Base-by-base conservation (phyloP, 2,797 vertebrate species). In the Lacerta bilineata region DNA sequence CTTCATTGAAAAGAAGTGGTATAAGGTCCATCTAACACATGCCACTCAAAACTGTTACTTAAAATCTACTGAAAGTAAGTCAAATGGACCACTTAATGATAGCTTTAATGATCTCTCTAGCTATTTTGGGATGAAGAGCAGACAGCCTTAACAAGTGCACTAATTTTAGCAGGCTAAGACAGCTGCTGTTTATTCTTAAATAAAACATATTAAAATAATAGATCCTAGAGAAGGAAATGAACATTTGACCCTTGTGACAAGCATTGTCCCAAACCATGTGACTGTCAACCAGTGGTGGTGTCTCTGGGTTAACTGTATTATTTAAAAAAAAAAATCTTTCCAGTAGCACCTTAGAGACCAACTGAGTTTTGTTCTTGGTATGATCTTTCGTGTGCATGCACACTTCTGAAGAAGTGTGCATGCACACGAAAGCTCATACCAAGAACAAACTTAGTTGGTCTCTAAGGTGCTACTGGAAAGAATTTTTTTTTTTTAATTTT, bases 31-130 rank as follows among this genome's bases (percentile, higher is more conserved):
- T 95, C 90, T 74, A 88, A 93, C 84, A 83, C 84, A 86, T 88
- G 46, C 90, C 91, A 91, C 91, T 81, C 90, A 85, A 83, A 93
- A 89, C 84, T 86, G 87, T 64, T 87, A 80, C 88, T 93, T 88
- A 13, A 93, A 94, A 79, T 89, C 90, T 92, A 29, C 91, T 91
- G 79, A 94, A 95, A 93, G 96, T 97, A 94, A 96, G 95, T 96
- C 5, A 76, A 66, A 71, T 46, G 33, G 71, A 81, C 90, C 91
- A 29, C 36, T 91, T 87, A 81, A 84, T 83, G 82, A 86, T 84
- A 33, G 68, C n/a, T 90, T 84, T 91, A 85, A 90, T 92, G 72
- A 79, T 43, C 83, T 77, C 7, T 81, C 29, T 71, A 36, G 91
- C 87, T 93, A 23, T 95, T 93, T 88, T 46, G 81, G 85, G 91